Evolutionary conservation across 2,888 invertebrate genomes (phyloP), one percentile per base, ranked within the genome.

Genomic region (Agrotis clavis): DNA sequence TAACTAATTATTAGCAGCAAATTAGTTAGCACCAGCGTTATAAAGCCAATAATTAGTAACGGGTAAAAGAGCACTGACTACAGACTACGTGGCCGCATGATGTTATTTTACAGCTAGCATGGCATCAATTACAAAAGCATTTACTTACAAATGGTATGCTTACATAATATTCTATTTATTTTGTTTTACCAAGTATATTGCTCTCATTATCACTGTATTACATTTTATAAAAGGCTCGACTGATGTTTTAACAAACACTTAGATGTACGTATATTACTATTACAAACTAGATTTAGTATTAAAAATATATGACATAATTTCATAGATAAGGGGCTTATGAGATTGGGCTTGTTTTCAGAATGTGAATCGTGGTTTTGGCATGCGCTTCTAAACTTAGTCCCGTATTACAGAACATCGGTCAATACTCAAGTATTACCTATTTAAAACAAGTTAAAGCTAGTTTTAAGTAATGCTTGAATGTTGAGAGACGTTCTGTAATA

Each of bases 1-100:
- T 67, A 69, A 61, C 66, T 71, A 77, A 71, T 74, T 79, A 81
- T 79, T 81, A 82, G 87, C 86, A 87, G 88, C 86, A 78, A 83
- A 82, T 82, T 84, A 71, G 81, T 85, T 89, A 90, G 90, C 90
- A 90, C 90, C 90, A 82, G 85, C 83, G 67, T 41, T 77, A 72
- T 74, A 81, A 86, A 88, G 84, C 83, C 80, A 74, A 84, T 76
- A 74, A 84, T 76, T 75, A 74, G 71, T 79, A 62, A 56, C 13
- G 35, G 64, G 25, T 56, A 67, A 62, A 45, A 59, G 30, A 60
- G 66, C 63, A 50, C 45, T 50, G 66, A 48, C 66, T 81, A 67
- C 66, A 35, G 35, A 35, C 16, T 25, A 62, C 41, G 21, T 59
- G 48, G 45, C 19, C 41, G 66, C 67, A 41, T 54, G 41, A 69